These are phyloP conservation scores for Mesorhabditis belari DNA, from an alignment of 2,888 invertebrate genomes.

Conservation along the genomic window DNA sequence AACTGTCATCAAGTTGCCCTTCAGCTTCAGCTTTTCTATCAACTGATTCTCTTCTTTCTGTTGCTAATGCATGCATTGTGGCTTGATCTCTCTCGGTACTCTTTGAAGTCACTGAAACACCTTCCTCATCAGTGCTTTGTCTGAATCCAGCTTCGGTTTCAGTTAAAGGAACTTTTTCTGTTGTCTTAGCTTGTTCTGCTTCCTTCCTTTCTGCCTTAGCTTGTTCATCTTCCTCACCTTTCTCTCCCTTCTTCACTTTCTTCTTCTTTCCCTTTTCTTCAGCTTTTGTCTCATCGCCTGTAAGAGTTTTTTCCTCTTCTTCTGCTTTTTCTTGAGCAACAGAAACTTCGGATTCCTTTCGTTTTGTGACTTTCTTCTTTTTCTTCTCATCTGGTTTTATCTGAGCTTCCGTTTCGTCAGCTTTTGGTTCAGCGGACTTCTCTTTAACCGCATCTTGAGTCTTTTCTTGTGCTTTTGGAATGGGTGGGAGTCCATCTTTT, in stretches of 20 bases:
- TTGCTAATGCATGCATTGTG: constrained; percentile 5
- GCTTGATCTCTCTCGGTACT: constrained; percentile 1
- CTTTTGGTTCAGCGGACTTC: constrained; percentile 7
- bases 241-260: constrained; percentile 1
- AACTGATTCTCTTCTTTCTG: not conserved
- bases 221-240: not conserved
- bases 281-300: no score
- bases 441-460: constrained; percentile 1
- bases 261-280: constrained; percentile 8
- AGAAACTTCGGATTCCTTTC: constrained; percentile 2
- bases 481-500: constrained; percentile 17
- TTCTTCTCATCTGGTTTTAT: constrained; percentile 7
- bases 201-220: constrained; percentile 6
- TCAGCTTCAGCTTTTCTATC: constrained; percentile 13
- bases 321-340: constrained; percentile 2
- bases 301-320: no score
- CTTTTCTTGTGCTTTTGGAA: not conserved
- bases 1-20: constrained; percentile 8
- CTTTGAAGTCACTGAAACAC: constrained; percentile 2
- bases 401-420: constrained; percentile 1
- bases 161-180: constrained; percentile 3
- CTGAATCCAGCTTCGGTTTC: constrained; percentile 7
- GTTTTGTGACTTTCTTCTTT: constrained; percentile 1
- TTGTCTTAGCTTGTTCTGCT: constrained; percentile 7
- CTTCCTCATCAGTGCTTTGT: constrained; percentile 1